These are phyloP conservation scores for Amphibalanus amphitrite DNA, from an alignment of 1,140 invertebrate species.

Conservation along the genomic window DNA sequence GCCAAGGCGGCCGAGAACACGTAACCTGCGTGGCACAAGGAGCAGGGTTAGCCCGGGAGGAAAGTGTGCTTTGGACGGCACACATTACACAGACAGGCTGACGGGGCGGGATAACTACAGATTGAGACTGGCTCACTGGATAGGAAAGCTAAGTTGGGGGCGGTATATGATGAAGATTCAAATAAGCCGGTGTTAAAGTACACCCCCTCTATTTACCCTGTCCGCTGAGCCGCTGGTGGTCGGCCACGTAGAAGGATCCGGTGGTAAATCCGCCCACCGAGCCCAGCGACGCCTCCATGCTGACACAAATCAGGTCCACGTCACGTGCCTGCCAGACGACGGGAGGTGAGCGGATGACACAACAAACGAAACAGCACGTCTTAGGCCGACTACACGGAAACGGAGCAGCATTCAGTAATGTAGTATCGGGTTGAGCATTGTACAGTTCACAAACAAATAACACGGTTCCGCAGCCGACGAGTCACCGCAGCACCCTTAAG, in stretches of 20 bases:
- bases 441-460: no score
- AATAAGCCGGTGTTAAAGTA: not conserved
- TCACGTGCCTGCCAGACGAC: constrained; percentile 51
- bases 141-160: not conserved
- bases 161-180: not conserved
- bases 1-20: constrained; percentile 95
- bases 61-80: no score
- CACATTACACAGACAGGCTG: no score
- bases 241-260: constrained; percentile 81
- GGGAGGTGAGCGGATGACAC: no score
- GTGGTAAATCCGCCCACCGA: constrained; percentile 88
- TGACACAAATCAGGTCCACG: constrained; percentile 82
- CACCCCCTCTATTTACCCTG: constrained; percentile 32
- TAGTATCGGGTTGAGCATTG: no score
- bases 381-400: no score
- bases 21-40: constrained; percentile 59
- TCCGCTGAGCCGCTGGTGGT: constrained; percentile 79
- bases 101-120: no score
- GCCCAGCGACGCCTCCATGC: constrained; percentile 70
- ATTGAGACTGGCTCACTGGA: not conserved
- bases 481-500: no score
- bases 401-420: no score
- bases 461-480: no score
- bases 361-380: no score
- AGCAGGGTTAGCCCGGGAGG: no score